phyloP scores from a whole-genome alignment of 37 sponge, comb jelly and placozoan species.

The Diacarnus erythraeanus region DNA sequence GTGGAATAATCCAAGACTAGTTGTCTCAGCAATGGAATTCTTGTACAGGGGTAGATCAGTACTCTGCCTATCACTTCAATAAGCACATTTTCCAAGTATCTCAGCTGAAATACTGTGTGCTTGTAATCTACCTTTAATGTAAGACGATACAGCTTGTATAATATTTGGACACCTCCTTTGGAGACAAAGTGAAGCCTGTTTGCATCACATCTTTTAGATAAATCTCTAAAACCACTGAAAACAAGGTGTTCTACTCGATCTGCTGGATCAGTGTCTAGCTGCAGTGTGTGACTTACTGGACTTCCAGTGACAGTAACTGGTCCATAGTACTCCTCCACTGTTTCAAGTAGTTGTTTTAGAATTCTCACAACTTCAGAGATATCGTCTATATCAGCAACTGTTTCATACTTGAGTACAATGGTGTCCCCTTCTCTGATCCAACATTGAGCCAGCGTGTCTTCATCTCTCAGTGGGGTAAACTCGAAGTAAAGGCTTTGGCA shows the following conservation, averaged over 20 bases:
- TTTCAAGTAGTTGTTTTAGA: not conserved
- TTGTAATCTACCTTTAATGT: not conserved
- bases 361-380: not conserved
- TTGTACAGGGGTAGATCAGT: not conserved
- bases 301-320: not conserved
- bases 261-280: not conserved
- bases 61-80: not conserved
- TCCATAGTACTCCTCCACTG: not conserved
- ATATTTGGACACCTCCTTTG: not conserved
- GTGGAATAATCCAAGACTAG: not conserved
- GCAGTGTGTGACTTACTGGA: too few species aligned
- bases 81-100: not conserved
- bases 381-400: not conserved
- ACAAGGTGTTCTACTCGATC: not conserved
- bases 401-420: not conserved
- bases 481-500: not conserved
- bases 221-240: not conserved
- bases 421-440: not conserved
- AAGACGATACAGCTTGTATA: not conserved
- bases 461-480: not conserved
- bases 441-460: not conserved
- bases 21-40: not conserved
- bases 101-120: not conserved
- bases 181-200: not conserved
- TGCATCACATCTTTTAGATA: not conserved